Percentiles rank a stretch among this genome's conserved stretches.
phyloP scores from a whole-genome alignment of 2,113 vertebrate species.

The Hyperoodon ampullatus region DNA sequence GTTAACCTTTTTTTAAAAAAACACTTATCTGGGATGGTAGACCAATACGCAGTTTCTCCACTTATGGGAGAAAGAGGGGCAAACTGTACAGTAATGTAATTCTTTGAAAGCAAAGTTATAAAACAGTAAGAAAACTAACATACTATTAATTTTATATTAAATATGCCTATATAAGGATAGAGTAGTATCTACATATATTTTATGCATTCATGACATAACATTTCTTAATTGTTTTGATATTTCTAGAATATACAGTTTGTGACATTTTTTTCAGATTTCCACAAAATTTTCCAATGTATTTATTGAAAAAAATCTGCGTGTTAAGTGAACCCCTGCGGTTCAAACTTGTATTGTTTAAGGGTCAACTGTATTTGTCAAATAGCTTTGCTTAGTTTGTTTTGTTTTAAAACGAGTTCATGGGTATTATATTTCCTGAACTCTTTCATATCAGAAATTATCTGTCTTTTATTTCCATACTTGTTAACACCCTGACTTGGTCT shows the following conservation, averaged over 20 bases:
- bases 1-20: not conserved
- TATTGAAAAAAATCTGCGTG: too few species aligned
- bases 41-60: not conserved
- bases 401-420: not conserved
- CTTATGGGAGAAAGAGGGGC: not conserved
- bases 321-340: too few species aligned
- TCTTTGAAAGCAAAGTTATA: not conserved
- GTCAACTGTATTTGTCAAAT: not conserved
- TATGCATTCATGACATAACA: too few species aligned
- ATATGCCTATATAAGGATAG: too few species aligned
- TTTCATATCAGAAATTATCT: not conserved
- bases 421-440: not conserved
- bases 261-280: too few species aligned
- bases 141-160: too few species aligned
- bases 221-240: too few species aligned
- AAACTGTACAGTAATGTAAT: not conserved
- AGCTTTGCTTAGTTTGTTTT: not conserved
- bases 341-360: too few species aligned
- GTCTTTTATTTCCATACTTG: not conserved
- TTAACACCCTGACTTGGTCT: not conserved
- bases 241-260: too few species aligned
- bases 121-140: not conserved
- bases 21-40: not conserved
- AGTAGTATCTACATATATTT: too few species aligned
- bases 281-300: too few species aligned